Base-by-base conservation (phyloP, 2,113 vertebrate species). In the Oreotrochilus melanogaster region DNA sequence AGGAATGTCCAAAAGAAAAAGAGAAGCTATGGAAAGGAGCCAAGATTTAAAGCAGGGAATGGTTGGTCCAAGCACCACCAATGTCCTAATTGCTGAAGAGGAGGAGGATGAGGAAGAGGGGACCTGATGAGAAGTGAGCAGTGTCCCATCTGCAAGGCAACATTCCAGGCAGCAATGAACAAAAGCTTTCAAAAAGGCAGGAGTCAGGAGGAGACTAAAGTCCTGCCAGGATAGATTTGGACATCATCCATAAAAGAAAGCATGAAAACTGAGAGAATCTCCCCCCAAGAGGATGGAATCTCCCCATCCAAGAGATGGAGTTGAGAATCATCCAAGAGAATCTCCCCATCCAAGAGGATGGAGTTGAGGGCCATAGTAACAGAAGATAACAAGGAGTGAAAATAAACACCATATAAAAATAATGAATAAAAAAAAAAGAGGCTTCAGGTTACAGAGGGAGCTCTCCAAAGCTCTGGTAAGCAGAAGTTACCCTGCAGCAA, bases 351-450 rank as follows among this genome's bases (percentile, higher is more conserved):
- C n/a, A n/a, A n/a, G 9, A 33, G 17, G 17, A 4, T 39, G 45
- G 27, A 79, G 21, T 43, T 74, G 43, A 66, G 25, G 8, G 19
- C 12, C 31, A 19, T 37, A 10, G 18, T 33, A 43, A 72, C 5
- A 33, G 28, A 42, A 64, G 14, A 13, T 4, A 21, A 58, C 18
- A 53, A 74, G 15, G 8, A 66, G 15, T 72, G 18, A 28, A 48
- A 83, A 87, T 18, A 89, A 37, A 3, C 3, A 33, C 18, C n/a
- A 72, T 17, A 48, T 23, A 18, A 54, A 81, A 73, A 61, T 62
- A 3, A 61, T 39, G 24, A 22, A 53, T 0, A 0, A 39, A n/a
- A n/a, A 62, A 0, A 39, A 58, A 23, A n/a, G 11, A 21, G 39
- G 39, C 39, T 39, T 39, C 12, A 39, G 39, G 39, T 39, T 39